Base-by-base conservation (phyloP, 2,113 vertebrate species). In the Regulus satrapa region DNA sequence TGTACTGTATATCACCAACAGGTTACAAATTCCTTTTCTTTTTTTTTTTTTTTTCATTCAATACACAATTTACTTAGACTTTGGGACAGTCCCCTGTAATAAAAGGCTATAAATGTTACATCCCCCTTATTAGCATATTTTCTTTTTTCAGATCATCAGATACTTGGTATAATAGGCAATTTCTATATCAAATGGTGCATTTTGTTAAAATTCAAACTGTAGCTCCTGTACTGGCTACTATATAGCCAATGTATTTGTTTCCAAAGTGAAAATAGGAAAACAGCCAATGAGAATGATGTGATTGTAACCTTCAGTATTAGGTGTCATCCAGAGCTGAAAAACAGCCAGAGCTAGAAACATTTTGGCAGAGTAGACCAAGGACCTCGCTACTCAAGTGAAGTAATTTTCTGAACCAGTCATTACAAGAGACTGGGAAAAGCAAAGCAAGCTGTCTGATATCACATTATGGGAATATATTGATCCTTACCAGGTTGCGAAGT, bases 401-500 rank as follows among this genome's bases (percentile, higher is more conserved):
- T 77, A 2, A 92, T 56, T 80, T 91, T 77, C 78, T 93, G 75
- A 69, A 63, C 90, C 94, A 97, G 93, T 81, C 91, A 38, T 62
- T 46, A 92, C n/a, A 73, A 80, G 58, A 76, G 94, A 92, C 93
- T 85, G 96, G 94, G 62, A 67, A 96, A 98, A 97, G 96, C 97
- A 98, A 98, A 97, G 96, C 97, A 98, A 98, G 97, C 84, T 96
- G 94, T 95, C 88, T 89, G 94, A 97, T 92, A 96, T 92, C 89
- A 95, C 97, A 97, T 98, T 98, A 98, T 96, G 98, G 97, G 97
- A 98, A 98, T 97, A 98, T 98, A 98, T 98, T 98, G 99, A 99
- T 99, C 99, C 99, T 99, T 99, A 99, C 99, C 99, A 99, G 98
- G 98, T 98, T 98, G 98, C 98, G 98, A 98, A 98, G 99, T 98